Evolutionary conservation across 2,797 vertebrate genomes (phyloP), one percentile per base, ranked within the genome.

Genomic region (Pogonophryne albipinna): DNA sequence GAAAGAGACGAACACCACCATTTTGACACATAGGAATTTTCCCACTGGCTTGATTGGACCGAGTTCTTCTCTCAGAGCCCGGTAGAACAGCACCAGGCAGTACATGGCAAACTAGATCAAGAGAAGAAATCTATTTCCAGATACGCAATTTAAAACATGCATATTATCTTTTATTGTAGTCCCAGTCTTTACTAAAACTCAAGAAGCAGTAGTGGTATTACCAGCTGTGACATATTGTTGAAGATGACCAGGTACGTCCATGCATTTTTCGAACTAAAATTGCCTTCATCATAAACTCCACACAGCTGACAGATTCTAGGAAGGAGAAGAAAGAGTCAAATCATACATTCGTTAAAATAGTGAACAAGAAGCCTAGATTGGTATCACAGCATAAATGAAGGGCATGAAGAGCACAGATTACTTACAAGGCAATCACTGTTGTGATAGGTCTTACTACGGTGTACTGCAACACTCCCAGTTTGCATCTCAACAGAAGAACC

Each of bases 241-340:
- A 99, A 92, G 87, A 99, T 98, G 83, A 99, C 98, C 90, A 99
- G 92, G 86, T 99, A 99, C 0, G 98, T 99, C 98, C 98, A 99
- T 16, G 98, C 98, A 60, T 98, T 99, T 87, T 84, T 94, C 55
- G 97, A 97, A 80, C 96, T 98, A 85, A 99, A 99, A 82, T 99
- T 99, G 47, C 98, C 98, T 95, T 99, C 98, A 70, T 98, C 97
- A 9, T 99, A 99, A 47, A 99, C 95, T 0, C 71, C 90, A 88
- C 96, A 91, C 34, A 97, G 93, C 91, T 99, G 95, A 94, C 97
- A 99, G 84, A 99, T 95, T 89, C 98, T 99, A 44, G 81, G 20
- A 67, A 19, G 56, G 66, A 66, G 44, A 47, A 27, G 46, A 42
- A 45, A 70, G 3, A 17, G 47, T 4, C 52, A 52, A 34, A 80